Conservation (phyloP, 2,797 vertebrate genomes). For the Siniperca undulata region DNA sequence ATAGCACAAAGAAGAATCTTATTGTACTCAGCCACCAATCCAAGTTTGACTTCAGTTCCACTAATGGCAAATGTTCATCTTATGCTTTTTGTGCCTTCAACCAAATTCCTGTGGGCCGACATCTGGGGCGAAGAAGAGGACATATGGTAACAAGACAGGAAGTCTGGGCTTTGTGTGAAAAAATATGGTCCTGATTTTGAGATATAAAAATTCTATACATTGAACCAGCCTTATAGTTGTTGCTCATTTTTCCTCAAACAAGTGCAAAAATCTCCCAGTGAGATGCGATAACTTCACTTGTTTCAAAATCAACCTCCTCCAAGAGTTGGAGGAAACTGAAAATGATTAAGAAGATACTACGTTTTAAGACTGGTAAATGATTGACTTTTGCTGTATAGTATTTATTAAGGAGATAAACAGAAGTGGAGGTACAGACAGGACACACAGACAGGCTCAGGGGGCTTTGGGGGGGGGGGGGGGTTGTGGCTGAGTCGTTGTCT, state of each 20-base stretch:
- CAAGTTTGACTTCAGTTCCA: neutral
- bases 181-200: slow-evolving; percentile 38
- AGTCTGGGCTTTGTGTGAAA: slow-evolving; percentile 6
- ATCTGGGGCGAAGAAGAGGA: slow-evolving; percentile 17
- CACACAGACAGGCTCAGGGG: slow-evolving; percentile 39
- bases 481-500: slow-evolving; percentile 52
- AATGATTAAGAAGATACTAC: neutral
- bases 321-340: too few species aligned
- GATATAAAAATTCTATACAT: slow-evolving; percentile 3
- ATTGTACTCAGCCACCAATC: neutral
- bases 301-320: neutral
- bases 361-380: neutral
- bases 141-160: slow-evolving; percentile 26
- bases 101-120: slow-evolving; percentile 12
- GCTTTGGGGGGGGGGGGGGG: slow-evolving; percentile 12
- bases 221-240: neutral
- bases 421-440: slow-evolving; percentile 27
- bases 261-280: neutral
- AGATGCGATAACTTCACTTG: neutral
- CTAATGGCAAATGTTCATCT: slow-evolving; percentile 5
- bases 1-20: neutral
- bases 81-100: slow-evolving; percentile 6
- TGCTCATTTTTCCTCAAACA: neutral
- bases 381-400: neutral
- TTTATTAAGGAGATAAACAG: slow-evolving; percentile 12